Percentiles rank a stretch among this genome's conserved stretches.
These are phyloP conservation scores for Mixornis gularis DNA, from an alignment of 2,113 vertebrate genomes.

Conservation along the genomic window DNA sequence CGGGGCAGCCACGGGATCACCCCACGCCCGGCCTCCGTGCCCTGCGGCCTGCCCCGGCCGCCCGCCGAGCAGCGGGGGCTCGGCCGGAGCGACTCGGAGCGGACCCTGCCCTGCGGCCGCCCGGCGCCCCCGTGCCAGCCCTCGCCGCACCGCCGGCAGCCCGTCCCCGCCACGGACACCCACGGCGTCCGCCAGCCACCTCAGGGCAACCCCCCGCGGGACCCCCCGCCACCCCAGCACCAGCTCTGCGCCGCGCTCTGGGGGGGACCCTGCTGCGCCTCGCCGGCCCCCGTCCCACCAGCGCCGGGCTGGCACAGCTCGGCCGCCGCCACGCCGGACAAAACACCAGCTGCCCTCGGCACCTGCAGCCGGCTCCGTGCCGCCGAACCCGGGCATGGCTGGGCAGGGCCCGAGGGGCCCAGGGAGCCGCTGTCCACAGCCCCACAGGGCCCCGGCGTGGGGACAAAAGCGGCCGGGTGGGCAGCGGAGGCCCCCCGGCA, in stretches of 20 bases:
- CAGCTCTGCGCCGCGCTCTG: neutral
- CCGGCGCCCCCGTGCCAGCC: neutral
- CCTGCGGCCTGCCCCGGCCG: neutral
- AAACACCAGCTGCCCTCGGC: constrained; percentile 45
- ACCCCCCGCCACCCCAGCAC: neutral
- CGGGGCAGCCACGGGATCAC: neutral
- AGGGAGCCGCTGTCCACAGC: neutral
- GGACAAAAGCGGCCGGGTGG: neutral
- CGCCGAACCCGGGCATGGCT: neutral
- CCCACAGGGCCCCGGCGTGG: rapidly evolving
- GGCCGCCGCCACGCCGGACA: neutral
- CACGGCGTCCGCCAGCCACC: neutral
- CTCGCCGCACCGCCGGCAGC: neutral
- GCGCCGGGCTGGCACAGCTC: neutral
- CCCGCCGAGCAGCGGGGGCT: neutral
- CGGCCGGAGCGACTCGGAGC: neutral
- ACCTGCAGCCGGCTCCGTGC: constrained; percentile 35
- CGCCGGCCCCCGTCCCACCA: neutral
- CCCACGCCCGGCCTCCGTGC: neutral
- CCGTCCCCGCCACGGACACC: neutral
- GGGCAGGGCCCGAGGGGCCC: neutral
- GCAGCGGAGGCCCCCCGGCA: neutral
- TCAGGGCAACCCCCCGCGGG: neutral
- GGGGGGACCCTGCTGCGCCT: neutral
- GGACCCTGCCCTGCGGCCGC: neutral